Evolutionary conservation across 2,888 invertebrate species (phyloP), one percentile per base, ranked within the genome.

Genomic region (Drosophila planitibia): DNA sequence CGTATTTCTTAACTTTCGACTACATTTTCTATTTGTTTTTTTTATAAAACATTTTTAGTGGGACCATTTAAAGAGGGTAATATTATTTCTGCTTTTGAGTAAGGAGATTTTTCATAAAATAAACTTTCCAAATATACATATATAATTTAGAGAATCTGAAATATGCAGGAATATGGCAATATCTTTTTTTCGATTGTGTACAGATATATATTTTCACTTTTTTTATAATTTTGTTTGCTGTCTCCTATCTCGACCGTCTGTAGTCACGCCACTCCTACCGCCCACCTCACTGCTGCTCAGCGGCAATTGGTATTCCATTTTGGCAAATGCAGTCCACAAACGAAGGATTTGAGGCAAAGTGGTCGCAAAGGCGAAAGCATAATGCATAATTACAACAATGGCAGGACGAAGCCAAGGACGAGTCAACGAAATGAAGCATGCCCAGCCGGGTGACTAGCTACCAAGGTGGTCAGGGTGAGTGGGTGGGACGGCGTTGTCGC

Each of bases 301-400:
- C 63, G 70, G 53, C 52, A 72, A 67, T 44, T 64, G 59, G 64
- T 52, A 71, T 70, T 79, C 52, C 65, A 69, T 79, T 79, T 79
- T 28, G 69, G 63, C 66, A 75, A 68, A 66, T 76, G 76, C 72
- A 66, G 61, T 79, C 64, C 67, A 52, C 70, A 75, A 75, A 71
- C 75, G 79, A 70, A 65, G 71, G 52, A 78, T 75, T 74, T 55
- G 49, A 75, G 68, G 54, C 53, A 54, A 67, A 78, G 55, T 77
- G 66, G 58, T 65, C 51, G 63, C 70, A 62, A 67, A 64, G 68
- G 70, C 67, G 60, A 76, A 72, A 74, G 75, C 84, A 89, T 86
- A 86, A 86, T 86, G 86, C 84, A 86, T 84, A 86, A 89, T 86
- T 86, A 86, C 76, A 87, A 89, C 82, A 89, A 86, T 84, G 65